Conservation (phyloP, 1,140 invertebrate genomes). For the Laupala kohalensis region DNA sequence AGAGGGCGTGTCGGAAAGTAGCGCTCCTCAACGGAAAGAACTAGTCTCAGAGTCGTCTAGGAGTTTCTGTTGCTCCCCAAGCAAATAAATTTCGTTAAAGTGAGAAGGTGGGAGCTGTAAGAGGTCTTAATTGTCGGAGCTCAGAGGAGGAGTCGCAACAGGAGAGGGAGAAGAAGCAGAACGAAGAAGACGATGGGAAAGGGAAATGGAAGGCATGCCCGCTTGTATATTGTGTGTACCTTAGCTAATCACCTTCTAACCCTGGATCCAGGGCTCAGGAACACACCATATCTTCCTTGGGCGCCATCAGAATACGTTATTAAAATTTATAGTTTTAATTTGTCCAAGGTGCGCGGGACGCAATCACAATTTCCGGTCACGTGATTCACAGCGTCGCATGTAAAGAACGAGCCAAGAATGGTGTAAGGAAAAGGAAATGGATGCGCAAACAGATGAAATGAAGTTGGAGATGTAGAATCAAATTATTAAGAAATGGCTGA, state of each 20-base stretch:
- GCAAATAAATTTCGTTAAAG: not conserved
- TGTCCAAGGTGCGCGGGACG: not conserved
- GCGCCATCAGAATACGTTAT: slow-evolving; percentile 4
- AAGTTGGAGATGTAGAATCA: too few species aligned
- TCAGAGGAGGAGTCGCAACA: too few species aligned
- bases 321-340: slow-evolving; percentile 13
- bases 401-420: slow-evolving; percentile 3
- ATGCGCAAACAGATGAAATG: too few species aligned
- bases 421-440: not conserved
- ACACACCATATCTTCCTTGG: not conserved
- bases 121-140: not conserved
- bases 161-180: not conserved
- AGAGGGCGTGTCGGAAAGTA: not conserved
- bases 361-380: slow-evolving; percentile 5
- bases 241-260: not conserved
- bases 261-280: not conserved
- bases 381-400: not conserved
- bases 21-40: not conserved
- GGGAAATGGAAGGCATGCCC: too few species aligned
- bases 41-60: too few species aligned
- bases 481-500: too few species aligned
- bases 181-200: not conserved
- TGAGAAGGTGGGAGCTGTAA: not conserved
- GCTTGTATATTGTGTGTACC: not conserved
- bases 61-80: not conserved